These are phyloP conservation scores for Dolichoris vasculosae DNA, from an alignment of 1,140 invertebrate species.

Conservation along the genomic window DNA sequence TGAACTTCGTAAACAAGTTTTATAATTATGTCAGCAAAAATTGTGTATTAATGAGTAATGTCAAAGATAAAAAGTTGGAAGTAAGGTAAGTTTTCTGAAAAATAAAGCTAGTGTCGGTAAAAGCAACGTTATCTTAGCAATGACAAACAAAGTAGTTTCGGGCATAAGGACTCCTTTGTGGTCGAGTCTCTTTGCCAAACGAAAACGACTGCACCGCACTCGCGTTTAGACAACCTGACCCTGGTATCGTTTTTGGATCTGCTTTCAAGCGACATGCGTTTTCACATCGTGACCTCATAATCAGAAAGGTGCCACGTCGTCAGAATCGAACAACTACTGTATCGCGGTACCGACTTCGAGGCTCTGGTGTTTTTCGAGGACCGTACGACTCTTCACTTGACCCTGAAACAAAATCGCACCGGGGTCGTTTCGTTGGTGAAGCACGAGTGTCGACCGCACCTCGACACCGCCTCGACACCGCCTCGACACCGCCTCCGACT, in stretches of 20 bases:
- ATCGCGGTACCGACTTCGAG: not conserved
- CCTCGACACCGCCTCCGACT: constrained; percentile 24
- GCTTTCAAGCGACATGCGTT: constrained; percentile 26
- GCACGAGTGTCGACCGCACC: not conserved
- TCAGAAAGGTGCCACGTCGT: not conserved
- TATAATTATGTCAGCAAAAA: too few species aligned
- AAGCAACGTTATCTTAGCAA: too few species aligned
- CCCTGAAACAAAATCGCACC: not conserved
- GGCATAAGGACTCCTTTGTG: too few species aligned
- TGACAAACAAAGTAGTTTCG: too few species aligned
- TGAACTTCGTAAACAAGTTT: too few species aligned
- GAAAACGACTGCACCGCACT: too few species aligned
- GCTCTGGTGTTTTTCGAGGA: constrained; percentile 16
- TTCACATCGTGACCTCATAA: constrained; percentile 22
- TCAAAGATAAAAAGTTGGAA: too few species aligned
- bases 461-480: constrained; percentile 20
- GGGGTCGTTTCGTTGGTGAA: not conserved
- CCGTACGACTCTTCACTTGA: constrained; percentile 31
- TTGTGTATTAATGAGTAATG: too few species aligned
- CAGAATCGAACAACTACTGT: not conserved
- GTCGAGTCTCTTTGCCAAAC: too few species aligned
- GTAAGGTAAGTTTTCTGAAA: too few species aligned
- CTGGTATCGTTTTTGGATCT: not conserved
- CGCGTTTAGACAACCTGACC: not conserved
- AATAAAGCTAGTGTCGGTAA: too few species aligned